A percentile compares a stretch with the other conserved stretches of the same genome.
Evolutionary conservation across 2,113 vertebrate genomes (phyloP).

Genomic region (Hypocryptadius cinnamomeus): DNA sequence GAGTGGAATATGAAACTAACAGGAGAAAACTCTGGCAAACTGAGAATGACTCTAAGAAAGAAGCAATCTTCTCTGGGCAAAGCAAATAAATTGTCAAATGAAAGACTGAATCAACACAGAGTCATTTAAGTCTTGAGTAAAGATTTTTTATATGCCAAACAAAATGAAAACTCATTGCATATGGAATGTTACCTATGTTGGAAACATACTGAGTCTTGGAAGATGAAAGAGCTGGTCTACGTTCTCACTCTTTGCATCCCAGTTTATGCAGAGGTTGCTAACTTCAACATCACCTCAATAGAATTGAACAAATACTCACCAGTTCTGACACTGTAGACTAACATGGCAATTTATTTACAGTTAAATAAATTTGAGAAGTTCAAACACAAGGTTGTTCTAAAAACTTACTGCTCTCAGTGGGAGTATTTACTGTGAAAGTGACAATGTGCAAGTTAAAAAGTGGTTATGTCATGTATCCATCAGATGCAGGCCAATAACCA

Average conservation of each 20-base stretch:
- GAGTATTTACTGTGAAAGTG: neutral
- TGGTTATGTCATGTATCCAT: neutral
- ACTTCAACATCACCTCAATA: neutral
- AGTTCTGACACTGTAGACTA: neutral
- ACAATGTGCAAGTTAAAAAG: neutral
- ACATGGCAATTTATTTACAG: neutral
- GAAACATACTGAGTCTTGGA: neutral
- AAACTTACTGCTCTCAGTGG: neutral
- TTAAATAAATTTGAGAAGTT: neutral
- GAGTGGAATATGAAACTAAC: neutral
- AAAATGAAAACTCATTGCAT: neutral
- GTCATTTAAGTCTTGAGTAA: neutral
- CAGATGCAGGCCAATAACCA: neutral
- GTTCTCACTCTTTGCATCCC: neutral
- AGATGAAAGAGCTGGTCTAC: neutral
- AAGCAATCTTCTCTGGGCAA: neutral
- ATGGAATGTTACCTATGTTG: neutral
- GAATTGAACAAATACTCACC: neutral
- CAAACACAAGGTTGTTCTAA: neutral
- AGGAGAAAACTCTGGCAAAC: neutral
- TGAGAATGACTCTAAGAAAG: neutral
- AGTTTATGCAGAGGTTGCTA: neutral
- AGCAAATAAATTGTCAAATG: neutral
- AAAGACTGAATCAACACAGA: neutral
- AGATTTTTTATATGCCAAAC: neutral